Base-by-base conservation (phyloP, 2,888 invertebrate species). In the Conistra vaccinii region DNA sequence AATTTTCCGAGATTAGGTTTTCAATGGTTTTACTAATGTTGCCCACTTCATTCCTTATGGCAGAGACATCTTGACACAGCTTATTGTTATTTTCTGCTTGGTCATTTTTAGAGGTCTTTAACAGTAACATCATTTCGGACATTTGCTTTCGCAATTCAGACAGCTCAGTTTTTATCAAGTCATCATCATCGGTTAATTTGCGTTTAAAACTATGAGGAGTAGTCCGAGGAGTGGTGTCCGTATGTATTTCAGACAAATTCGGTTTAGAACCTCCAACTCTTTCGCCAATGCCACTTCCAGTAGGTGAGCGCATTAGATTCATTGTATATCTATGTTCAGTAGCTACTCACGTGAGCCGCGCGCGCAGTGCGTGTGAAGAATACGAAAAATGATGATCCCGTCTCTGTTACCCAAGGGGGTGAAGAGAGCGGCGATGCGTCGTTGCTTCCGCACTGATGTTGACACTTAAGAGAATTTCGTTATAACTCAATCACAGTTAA, bases 1-100 rank as follows among this genome's bases (percentile, higher is more conserved):
- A 14, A 35, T 62, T 42, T 26, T 62, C 42, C 4, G 62, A 26
- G 26, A 6, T 26, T 6, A 42, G 9, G 42, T 42, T 42, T 62
- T 62, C 62, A 5, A 62, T 42, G 17, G 62, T 62, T 42, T 39
- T 62, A 62, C 26, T 62, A 26, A 62, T 29, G 45, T 26, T 45
- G 20, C 45, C 45, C 20, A 63, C 42, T 42, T 20, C 42, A 45
- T 45, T 63, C 26, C 26, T 45, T 45, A 63, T 12, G 10, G 45
- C 26, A 63, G 63, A 26, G 17, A 62, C 45, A 45, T 61, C 23
- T 35, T 61, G 35, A 61, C 35, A 45, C 5, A 45, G 42, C 42
- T 45, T 45, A 14, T 45, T 45, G 42, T 45, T 4, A 45, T 45
- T 45, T 45, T 45, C 42, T 45, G 42, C 42, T 45, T 45, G 42